Conservation (phyloP, 2,797 vertebrate genomes). For the Acestrorhynchus altus region DNA sequence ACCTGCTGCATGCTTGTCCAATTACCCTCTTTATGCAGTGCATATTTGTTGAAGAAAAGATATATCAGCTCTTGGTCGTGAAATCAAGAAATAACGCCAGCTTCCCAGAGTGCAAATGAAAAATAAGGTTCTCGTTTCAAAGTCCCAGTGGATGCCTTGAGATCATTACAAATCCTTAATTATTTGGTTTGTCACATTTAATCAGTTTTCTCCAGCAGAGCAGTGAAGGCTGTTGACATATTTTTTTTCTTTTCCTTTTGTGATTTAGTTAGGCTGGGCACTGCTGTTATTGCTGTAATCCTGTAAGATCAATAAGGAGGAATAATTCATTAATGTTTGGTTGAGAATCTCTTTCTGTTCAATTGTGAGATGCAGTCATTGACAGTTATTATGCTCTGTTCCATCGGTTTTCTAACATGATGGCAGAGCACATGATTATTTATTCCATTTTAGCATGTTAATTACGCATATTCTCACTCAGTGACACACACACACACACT, state of each 20-base stretch:
- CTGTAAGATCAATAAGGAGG: slow-evolving; percentile 29
- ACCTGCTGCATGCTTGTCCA: slow-evolving; percentile 34
- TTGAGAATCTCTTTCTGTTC: slow-evolving; percentile 31
- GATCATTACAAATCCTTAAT: slow-evolving; percentile 58
- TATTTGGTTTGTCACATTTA: slow-evolving; percentile 37
- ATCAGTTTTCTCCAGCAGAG: slow-evolving; percentile 40
- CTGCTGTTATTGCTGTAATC: slow-evolving; percentile 49
- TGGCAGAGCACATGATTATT: neutral
- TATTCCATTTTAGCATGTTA: neutral
- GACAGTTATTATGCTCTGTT: slow-evolving; percentile 8
- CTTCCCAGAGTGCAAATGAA: slow-evolving; percentile 41
- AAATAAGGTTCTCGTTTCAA: slow-evolving; percentile 48
- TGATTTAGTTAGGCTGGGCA: slow-evolving; percentile 22
- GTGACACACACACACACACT: neutral
- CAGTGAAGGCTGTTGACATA: slow-evolving; percentile 42
- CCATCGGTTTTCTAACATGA: neutral
- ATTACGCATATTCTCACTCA: neutral
- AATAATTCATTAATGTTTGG: slow-evolving; percentile 47
- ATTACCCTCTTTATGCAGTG: slow-evolving; percentile 38
- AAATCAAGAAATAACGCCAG: slow-evolving; percentile 46
- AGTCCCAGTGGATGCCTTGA: slow-evolving; percentile 49
- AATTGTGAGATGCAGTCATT: slow-evolving; percentile 1
- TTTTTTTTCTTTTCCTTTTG: slow-evolving; percentile 35
- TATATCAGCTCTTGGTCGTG: slow-evolving; percentile 36
- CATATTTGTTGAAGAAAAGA: slow-evolving; percentile 33